Percentiles rank a stretch among this genome's conserved stretches.
Evolutionary conservation across 2,888 invertebrate genomes (phyloP).

Genomic region (Clunio marinus): DNA sequence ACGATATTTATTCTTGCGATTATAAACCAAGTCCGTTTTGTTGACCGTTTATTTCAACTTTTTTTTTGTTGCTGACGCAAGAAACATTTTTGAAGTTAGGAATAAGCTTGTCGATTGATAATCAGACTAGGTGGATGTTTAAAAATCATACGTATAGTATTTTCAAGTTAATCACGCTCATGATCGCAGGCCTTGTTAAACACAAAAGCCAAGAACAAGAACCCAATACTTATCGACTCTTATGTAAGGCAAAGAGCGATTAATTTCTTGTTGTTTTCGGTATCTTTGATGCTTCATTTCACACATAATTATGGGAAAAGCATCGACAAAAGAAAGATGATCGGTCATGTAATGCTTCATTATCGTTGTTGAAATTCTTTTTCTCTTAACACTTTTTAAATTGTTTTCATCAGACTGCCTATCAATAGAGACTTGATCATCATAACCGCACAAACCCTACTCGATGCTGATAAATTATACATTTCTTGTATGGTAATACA

Average conservation of each 20-base stretch:
- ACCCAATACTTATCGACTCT: slow-evolving; percentile 27
- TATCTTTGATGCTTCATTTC: slow-evolving; percentile 22
- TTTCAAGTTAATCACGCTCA: slow-evolving; percentile 26
- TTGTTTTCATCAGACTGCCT: too few relatives aligned
- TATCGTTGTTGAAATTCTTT: background rate
- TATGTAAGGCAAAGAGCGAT: slow-evolving; percentile 31
- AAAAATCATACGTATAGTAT: slow-evolving; percentile 24
- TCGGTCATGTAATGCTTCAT: background rate
- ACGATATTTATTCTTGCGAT: too few relatives aligned
- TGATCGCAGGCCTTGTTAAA: background rate
- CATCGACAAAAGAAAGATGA: slow-evolving; percentile 1
- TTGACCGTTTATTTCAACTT: too few relatives aligned
- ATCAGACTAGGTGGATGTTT: too few relatives aligned
- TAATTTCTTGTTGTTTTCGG: slow-evolving; percentile 33
- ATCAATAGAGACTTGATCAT: background rate
- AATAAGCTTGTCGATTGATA: too few relatives aligned
- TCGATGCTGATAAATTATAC: slow-evolving; percentile 27
- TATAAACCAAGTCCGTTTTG: too few relatives aligned
- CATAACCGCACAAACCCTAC: background rate
- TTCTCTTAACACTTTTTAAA: too few relatives aligned
- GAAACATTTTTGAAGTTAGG: too few relatives aligned
- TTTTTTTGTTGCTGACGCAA: too few relatives aligned
- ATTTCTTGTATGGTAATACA: background rate
- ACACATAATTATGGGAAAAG: background rate
- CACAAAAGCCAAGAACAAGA: slow-evolving; percentile 13